Evolutionary conservation across 2,888 invertebrate species (phyloP), one percentile per base, ranked within the genome.

Genomic region (Drosophila diplacantha): DNA sequence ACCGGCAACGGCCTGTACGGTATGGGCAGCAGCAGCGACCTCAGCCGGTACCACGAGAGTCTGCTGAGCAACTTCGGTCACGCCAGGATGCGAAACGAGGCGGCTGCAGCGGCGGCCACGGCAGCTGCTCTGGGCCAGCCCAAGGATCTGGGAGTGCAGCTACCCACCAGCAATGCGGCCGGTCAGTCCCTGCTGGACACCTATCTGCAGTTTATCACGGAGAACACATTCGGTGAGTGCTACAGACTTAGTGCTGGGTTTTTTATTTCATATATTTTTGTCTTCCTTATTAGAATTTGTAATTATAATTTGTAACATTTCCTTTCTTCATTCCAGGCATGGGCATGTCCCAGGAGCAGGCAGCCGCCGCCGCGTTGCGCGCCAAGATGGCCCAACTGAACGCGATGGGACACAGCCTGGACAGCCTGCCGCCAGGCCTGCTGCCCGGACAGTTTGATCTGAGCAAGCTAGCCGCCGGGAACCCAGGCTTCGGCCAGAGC

Each of bases 151-250:
- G 92, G 91, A 75, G 93, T 93, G 69, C 93, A 94, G 64, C 91
- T 93, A 85, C 92, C 92, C 35, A 92, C 92, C 12, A 85, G 80
- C 72, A 84, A 92, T 6, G 91, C 93, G 65, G 91, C 93, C 52
- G 92, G 94, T 43, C 94, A 94, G 5, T 94, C 95, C 3, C 91
- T 96, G 58, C 89, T 96, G 66, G 96, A 96, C 87, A 96, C 96
- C 14, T 96, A 96, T 86, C 90, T 96, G 66, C 96, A 96, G 87
- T 93, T 95, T 83, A 95, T 96, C 82, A 94, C 95, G 3, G 95
- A 96, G 86, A 95, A 94, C 84, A 93, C 94, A 51, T 92, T 93
- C 66, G 91, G 93, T 89, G 86, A 90, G 16, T 12, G 12, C 8
- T 16, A 0, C 0, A 4, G 29, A 29, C 29, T 4, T 1, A 29